phyloP scores from a whole-genome alignment of 2,797 vertebrate species.

The Hylomyscus alleni region DNA sequence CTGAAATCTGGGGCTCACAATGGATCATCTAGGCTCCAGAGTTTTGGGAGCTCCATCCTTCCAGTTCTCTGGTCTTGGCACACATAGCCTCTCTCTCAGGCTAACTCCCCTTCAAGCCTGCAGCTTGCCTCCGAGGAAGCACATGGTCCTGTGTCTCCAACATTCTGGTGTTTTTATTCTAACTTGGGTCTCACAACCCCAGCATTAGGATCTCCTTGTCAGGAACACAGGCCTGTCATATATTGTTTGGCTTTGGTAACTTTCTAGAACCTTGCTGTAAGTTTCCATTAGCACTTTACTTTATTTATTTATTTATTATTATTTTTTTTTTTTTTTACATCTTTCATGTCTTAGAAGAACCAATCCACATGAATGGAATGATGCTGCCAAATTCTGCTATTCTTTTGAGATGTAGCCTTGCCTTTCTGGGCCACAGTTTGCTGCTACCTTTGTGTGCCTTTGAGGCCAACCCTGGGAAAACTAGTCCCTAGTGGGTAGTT shows the following conservation, averaged over 20 bases:
- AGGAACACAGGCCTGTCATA: neutral
- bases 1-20: neutral
- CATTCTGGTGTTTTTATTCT: neutral
- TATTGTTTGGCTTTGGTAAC: neutral
- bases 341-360: neutral
- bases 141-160: no score
- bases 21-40: neutral
- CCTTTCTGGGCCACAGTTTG: neutral
- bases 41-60: neutral
- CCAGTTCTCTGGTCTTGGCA: neutral
- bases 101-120: neutral
- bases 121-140: neutral
- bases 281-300: neutral
- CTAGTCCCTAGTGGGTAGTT: neutral
- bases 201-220: neutral
- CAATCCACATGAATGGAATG: neutral
- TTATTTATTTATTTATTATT: no score
- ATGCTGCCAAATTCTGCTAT: neutral
- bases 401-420: neutral
- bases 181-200: neutral
- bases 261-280: neutral
- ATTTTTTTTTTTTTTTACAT: neutral
- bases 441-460: neutral
- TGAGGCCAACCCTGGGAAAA: neutral
- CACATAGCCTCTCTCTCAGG: no score